Conservation (phyloP, 1,140 invertebrate species). For the Dreissena rostriformis region DNA sequence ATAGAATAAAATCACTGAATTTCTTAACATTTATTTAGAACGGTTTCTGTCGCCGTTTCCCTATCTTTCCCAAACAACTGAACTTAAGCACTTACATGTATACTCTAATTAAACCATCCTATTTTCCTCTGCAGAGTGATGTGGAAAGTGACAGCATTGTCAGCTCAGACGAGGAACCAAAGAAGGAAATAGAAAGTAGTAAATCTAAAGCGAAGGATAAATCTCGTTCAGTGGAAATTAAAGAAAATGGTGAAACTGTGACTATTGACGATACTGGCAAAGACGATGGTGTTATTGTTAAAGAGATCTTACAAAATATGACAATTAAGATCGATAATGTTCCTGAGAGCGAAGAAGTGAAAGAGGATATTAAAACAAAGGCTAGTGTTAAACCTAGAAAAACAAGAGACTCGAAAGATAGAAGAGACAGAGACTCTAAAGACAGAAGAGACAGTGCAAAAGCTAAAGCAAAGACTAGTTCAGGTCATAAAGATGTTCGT, state of each 20-base stretch:
- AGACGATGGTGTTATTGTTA: constrained; percentile 34
- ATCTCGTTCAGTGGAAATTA: constrained; percentile 38
- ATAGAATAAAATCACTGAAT: no score
- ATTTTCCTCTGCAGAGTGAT: not conserved
- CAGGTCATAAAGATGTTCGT: constrained; percentile 21
- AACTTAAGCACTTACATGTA: no score
- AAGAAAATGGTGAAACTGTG: constrained; percentile 56
- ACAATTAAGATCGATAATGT: constrained; percentile 45
- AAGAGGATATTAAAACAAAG: constrained; percentile 13
- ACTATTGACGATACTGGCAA: constrained; percentile 58
- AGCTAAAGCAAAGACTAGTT: not conserved
- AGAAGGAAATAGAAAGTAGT: not conserved
- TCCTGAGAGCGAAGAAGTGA: not conserved
- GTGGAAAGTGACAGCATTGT: constrained; percentile 32
- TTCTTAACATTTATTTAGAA: no score
- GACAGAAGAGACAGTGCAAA: constrained; percentile 25
- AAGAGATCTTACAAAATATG: constrained; percentile 50
- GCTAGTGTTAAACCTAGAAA: constrained; percentile 35
- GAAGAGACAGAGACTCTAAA: not conserved
- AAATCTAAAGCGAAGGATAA: not conserved
- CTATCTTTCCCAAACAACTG: no score
- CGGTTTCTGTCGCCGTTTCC: no score
- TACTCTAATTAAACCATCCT: no score
- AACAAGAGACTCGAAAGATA: constrained; percentile 41
- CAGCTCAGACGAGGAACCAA: constrained; percentile 45